Evolutionary conservation across 2,797 vertebrate genomes (phyloP).

Genomic region (Betta splendens): DNA sequence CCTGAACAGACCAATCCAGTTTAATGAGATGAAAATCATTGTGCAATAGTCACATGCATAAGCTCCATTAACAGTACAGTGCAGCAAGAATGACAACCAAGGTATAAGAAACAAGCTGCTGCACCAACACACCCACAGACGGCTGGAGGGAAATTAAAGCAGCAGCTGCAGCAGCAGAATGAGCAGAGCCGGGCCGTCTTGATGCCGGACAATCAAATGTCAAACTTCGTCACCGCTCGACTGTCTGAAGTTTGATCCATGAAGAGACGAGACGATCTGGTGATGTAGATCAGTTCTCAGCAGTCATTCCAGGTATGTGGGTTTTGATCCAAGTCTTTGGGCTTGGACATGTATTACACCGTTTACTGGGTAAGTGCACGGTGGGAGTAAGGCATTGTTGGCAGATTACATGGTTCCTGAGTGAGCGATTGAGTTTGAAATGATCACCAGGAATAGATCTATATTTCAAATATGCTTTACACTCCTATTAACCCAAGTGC

Average conservation of each 20-base stretch:
- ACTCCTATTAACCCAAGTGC: slow-evolving; percentile 24
- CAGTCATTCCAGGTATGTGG: slow-evolving; percentile 3
- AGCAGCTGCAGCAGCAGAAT: slow-evolving; percentile 33
- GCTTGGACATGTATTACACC: background rate
- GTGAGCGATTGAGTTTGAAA: background rate
- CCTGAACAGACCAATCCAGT: slow-evolving; percentile 40
- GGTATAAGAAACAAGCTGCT: slow-evolving; percentile 33
- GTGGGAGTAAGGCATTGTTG: background rate
- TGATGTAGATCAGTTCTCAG: slow-evolving; percentile 7
- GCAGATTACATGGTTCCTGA: background rate
- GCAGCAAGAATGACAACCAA: slow-evolving; percentile 31
- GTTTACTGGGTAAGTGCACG: slow-evolving; percentile 1
- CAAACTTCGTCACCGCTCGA: slow-evolving; percentile 29
- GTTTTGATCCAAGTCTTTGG: slow-evolving; percentile 20
- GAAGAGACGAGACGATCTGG: slow-evolving; percentile 12
- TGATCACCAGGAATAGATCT: slow-evolving; percentile 5
- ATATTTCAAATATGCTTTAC: slow-evolving; percentile 9
- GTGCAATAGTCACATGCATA: slow-evolving; percentile 70
- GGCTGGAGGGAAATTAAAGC: slow-evolving; percentile 38
- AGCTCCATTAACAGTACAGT: slow-evolving; percentile 46
- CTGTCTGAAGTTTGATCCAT: slow-evolving; percentile 12
- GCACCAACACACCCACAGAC: slow-evolving; percentile 61
- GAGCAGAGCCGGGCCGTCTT: slow-evolving; percentile 6
- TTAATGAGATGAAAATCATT: slow-evolving; percentile 48
- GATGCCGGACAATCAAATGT: slow-evolving; percentile 10